Base-by-base conservation (phyloP, 2,888 invertebrate species). In the Hedya salicella region DNA sequence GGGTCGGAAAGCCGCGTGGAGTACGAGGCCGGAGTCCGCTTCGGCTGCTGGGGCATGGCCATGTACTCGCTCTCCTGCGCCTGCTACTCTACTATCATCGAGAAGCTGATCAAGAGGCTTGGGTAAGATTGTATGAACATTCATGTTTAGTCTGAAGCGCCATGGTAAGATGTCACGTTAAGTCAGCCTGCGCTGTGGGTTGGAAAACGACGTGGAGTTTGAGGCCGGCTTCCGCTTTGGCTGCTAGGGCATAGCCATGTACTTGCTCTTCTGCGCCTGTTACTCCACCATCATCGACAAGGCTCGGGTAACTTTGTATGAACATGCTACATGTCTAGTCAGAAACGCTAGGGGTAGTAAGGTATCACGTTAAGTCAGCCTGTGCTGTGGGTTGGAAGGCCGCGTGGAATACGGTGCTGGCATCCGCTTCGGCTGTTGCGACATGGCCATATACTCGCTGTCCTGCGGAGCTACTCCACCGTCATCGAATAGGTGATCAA, bases 41-140 rank as follows among this genome's bases (percentile, higher is more conserved):
- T 98, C 78, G 99, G 98, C 11, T 98, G 98, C 78, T 97, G 97
- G 96, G 98, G 98, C 25, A 99, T 99, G 98, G 96, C 98, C 0
- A 96, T 96, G 96, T 96, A 97, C 77, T 98, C 98, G 0, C 85
- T 98, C n/a, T 98, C 98, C 0, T 98, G 98, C 81, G 96, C 98
- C 13, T 95, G 97, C 78, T 99, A 99, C 87, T 98, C 98, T 0
- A 93, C 96, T 54, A 83, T 96, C 62, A 98, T 99, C 68, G 98
- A 98, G 83, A 95, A 93, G 81, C 94, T 98, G 9, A 97, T 99
- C 70, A 93, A 95, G 75, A 94, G 93, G 75, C 92, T 94, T 75
- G 94, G 94, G 95, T 95, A 83, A 87, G 89, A 73, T 16, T 9
- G 9, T 1, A 36, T 36, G 2, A 36, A 11, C 11, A 11, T 11